Conservation (phyloP, 1,140 invertebrate genomes). For the Portunus trituberculatus region DNA sequence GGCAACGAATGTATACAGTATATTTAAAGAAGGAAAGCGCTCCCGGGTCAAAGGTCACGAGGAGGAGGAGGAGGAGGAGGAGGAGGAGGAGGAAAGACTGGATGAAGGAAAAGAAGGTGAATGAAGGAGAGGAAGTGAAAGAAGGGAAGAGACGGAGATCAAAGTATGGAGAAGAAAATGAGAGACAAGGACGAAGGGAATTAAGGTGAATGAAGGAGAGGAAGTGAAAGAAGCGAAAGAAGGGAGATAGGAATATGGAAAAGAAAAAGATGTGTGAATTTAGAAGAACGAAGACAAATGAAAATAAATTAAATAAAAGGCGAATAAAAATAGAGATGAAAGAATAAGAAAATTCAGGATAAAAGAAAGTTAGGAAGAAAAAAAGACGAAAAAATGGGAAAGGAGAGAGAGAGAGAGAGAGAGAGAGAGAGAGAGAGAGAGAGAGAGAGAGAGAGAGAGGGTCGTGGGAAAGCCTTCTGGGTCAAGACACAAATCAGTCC, state of each 20-base stretch:
- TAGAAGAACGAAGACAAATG: no score
- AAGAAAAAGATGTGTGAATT: no score
- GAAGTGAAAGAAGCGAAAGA: no score
- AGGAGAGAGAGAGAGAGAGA: neutral
- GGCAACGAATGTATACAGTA: neutral
- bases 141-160: no score
- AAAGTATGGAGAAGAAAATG: no score
- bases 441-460: neutral
- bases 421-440: neutral
- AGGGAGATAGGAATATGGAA: no score
- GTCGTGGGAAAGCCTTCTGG: conserved; percentile 8
- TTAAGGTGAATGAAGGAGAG: no score
- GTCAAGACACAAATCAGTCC: conserved; percentile 20
- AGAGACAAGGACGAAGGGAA: no score
- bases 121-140: no score
- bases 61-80: conserved; percentile 6
- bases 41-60: neutral
- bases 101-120: neutral
- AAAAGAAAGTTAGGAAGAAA: neutral
- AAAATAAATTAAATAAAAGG: no score
- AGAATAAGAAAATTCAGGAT: neutral
- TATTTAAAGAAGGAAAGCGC: neutral
- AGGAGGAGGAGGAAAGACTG: neutral
- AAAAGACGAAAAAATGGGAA: neutral
- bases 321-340: no score